These are phyloP conservation scores for Panurus biarmicus DNA, from an alignment of 2,113 vertebrate genomes.

Conservation along the genomic window DNA sequence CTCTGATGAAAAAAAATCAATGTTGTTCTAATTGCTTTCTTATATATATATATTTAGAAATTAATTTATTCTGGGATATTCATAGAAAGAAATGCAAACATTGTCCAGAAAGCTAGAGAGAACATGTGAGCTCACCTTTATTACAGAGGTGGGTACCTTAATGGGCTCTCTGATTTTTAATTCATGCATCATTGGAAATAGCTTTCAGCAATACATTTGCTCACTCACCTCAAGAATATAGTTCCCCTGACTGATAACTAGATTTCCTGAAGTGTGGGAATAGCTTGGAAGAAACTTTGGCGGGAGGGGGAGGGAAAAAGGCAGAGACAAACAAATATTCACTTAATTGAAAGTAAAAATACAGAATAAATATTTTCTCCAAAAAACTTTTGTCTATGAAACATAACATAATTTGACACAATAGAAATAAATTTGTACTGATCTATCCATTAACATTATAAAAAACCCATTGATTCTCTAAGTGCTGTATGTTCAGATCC, in stretches of 20 bases:
- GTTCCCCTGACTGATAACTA: not conserved
- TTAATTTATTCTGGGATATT: not conserved
- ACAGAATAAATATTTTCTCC: conserved; percentile 2
- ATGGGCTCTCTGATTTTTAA: not conserved
- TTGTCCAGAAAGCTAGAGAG: not conserved
- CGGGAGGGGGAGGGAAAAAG: fast-evolving
- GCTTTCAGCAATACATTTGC: not conserved
- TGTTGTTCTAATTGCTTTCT: not conserved
- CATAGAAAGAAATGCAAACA: not conserved
- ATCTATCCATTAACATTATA: not conserved
- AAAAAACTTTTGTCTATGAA: not conserved
- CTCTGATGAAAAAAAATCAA: no score
- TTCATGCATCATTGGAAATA: not conserved
- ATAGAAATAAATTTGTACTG: not conserved
- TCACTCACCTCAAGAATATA: not conserved
- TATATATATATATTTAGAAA: not conserved
- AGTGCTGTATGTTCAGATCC: no score
- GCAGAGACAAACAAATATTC: not conserved
- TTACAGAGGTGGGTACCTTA: not conserved
- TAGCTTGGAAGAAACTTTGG: not conserved
- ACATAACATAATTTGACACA: not conserved
- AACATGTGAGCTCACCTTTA: fast-evolving
- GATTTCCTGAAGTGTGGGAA: not conserved
- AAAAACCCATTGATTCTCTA: not conserved
- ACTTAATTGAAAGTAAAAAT: not conserved